Evolutionary conservation across 2,797 vertebrate genomes (phyloP), one percentile per base, ranked within the genome.

Genomic region (Pantherophis alleghaniensis): DNA sequence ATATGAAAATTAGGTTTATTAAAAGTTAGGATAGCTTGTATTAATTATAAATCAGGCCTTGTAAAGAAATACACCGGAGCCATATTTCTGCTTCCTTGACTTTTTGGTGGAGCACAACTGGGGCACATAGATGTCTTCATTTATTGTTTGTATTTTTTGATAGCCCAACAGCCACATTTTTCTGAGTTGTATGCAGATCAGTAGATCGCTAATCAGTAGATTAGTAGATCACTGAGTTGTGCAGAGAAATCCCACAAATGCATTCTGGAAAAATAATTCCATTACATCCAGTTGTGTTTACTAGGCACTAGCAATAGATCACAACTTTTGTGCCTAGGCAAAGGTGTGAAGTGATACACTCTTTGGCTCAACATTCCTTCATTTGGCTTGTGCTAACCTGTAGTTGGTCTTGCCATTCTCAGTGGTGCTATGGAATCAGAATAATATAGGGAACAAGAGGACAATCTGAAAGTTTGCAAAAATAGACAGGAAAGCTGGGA

Each of bases 1-100:
- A 96, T 96, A 96, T 96, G 96, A 97, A 97, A 97, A 97, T 96
- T 95, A 96, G 94, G 93, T 96, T 96, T 86, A 95, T 96, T 94
- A 95, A 94, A 96, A 96, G 96, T 96, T 96, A 91, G 94, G 94
- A 94, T 93, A 93, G 74, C 95, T 96, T 95, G 20, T 94, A 92
- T 96, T 95, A 96, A 96, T 97, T 96, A 95, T 92, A 93, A 96
- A 95, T 79, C 92, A 91, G 91, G 74, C 86, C 91, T 37, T 26
- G 7, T 59, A 93, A 32, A 37, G 89, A 93, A 92, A 92, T 88
- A 53, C 14, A 59, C 87, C 47, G 16, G 53, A 90, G 0, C 9
- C 26, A 90, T 57, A 13, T 20, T 1, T 91, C 53, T 22, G 28
- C 13, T 87, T 60, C 60, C 24, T 51, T 88, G 86, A 79, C 42